Evolutionary conservation across 2,888 invertebrate genomes (phyloP).

Genomic region (Drosophila infuscata): DNA sequence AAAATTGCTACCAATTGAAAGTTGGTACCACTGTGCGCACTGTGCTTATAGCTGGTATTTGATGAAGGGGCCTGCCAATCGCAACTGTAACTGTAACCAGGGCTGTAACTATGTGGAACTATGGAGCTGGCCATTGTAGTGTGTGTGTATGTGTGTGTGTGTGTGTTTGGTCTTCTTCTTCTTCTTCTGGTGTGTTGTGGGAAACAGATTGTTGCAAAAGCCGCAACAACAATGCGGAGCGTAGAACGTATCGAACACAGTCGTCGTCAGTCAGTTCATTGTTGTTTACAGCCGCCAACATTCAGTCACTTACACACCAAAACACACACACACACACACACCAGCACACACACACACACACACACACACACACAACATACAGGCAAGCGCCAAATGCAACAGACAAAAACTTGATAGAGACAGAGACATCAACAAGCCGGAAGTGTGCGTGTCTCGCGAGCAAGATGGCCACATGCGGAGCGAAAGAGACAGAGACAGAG

Average conservation of each 20-base stretch:
- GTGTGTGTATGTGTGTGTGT: slow-evolving; percentile 23
- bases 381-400: slow-evolving; percentile 56
- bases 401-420: slow-evolving; percentile 54
- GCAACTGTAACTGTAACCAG: slow-evolving; percentile 21
- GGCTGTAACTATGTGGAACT: slow-evolving; percentile 17
- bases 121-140: slow-evolving; percentile 33
- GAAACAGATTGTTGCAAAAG: slow-evolving; percentile 59
- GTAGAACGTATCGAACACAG: slow-evolving; percentile 44
- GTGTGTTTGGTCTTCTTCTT: slow-evolving; percentile 13
- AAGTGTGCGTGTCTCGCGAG: slow-evolving; percentile 51
- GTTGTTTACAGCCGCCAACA: slow-evolving; percentile 70
- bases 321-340: slow-evolving; percentile 5
- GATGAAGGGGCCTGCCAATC: slow-evolving; percentile 34
- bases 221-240: slow-evolving; percentile 36
- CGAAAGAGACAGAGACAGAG: slow-evolving; percentile 13
- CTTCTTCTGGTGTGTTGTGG: slow-evolving; percentile 15
- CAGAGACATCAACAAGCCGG: slow-evolving; percentile 65
- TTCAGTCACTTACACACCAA: slow-evolving; percentile 31
- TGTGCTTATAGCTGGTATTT: slow-evolving; percentile 2
- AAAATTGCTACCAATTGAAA: neutral
- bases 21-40: slow-evolving; percentile 31
- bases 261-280: slow-evolving; percentile 50
- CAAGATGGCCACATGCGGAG: slow-evolving; percentile 25
- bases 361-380: slow-evolving; percentile 27
- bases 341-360: slow-evolving; percentile 6